Base-by-base conservation (phyloP, 2,797 vertebrate genomes). In the Furcifer pardalis region DNA sequence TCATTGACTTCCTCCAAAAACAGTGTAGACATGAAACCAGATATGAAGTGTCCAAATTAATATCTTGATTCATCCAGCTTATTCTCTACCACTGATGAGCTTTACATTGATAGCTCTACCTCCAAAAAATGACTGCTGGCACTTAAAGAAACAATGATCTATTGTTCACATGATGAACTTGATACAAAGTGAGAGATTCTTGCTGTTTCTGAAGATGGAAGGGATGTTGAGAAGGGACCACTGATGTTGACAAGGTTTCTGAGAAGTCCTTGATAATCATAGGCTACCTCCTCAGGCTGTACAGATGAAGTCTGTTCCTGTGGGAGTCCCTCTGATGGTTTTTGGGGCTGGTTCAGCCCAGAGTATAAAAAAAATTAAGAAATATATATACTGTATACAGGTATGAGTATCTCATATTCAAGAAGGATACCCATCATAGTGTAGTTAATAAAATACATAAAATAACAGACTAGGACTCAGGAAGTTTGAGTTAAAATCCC, bases 1-100 rank as follows among this genome's bases (percentile, higher is more conserved):
- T 90, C 73, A 83, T 12, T 40, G 1, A 59, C n/a, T n/a, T n/a
- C n/a, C n/a, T 87, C 40, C 37, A 78, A 23, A 66, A 42, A 4
- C 17, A 68, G 5, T 15, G 7, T 68, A 68, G 35, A 7, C 12
- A 56, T 68, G 15, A 37, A 32, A 4, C 65, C 32, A 68, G 1
- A 68, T 30, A 62, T 8, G 30, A 27, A 60, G 25, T 60, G 13
- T 15, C n/a, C n/a, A 32, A 32, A 15, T 3, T 32, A 68, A 30
- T 37, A 37, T 17, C n/a, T 35, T 32, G 65, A 68, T 32, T 35
- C 35, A 68, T 19, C 19, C 52, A 15, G 52, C 65, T 68, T 19
- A 68, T 35, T 32, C 35, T 35, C 15, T 30, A 15, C 65, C 35
- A 32, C 7, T 68, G 65, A 68, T 5, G 7, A 21, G 63, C 15